Conservation (phyloP, 2,888 invertebrate genomes). For the Candidula unifasciata region DNA sequence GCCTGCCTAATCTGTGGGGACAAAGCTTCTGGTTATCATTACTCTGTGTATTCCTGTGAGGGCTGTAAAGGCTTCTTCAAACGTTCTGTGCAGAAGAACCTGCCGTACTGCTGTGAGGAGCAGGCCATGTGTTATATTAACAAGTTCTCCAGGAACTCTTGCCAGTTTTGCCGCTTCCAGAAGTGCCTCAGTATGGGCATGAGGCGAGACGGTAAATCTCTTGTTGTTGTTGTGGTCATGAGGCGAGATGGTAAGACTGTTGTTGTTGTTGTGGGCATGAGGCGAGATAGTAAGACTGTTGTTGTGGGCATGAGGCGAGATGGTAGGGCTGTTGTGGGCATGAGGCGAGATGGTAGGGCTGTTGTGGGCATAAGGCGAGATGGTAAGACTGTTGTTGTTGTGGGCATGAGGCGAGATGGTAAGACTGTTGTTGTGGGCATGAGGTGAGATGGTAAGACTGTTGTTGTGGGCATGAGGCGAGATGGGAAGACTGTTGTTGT, state of each 20-base stretch:
- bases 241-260: slow-evolving; percentile 74
- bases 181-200: slow-evolving; percentile 77
- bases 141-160: slow-evolving; percentile 76
- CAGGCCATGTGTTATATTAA: slow-evolving; percentile 73
- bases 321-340: too few species aligned
- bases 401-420: slow-evolving; percentile 77
- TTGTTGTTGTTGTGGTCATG: slow-evolving; percentile 61
- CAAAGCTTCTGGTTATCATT: slow-evolving; percentile 76
- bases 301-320: too few species aligned
- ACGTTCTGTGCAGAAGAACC: slow-evolving; percentile 76
- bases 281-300: too few species aligned
- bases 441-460: too few species aligned
- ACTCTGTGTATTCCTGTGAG: slow-evolving; percentile 77
- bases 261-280: too few species aligned
- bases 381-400: too few species aligned
- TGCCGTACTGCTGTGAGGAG: slow-evolving; percentile 74
- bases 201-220: slow-evolving; percentile 75
- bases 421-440: too few species aligned
- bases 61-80: slow-evolving; percentile 79
- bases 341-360: slow-evolving; percentile 77
- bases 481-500: too few species aligned
- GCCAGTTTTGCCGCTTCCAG: slow-evolving; percentile 76
- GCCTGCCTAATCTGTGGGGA: slow-evolving; percentile 76
- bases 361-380: too few species aligned
- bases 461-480: too few species aligned